Conservation (phyloP, 2,888 invertebrate genomes). For the Philopedon plagiatum region DNA sequence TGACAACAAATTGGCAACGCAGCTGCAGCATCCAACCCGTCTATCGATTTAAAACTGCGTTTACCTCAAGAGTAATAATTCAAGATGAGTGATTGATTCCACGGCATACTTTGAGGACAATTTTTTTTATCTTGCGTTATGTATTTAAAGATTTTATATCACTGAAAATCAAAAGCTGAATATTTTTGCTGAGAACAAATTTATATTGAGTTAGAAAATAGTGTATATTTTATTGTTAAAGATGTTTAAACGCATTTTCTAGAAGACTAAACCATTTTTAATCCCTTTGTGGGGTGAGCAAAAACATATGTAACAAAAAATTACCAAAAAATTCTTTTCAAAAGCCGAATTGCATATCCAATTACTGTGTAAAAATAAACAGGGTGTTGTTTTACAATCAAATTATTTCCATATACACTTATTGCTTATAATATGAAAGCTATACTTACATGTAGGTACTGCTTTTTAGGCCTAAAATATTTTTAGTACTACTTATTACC, state of each 20-base stretch:
- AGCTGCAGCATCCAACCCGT: too few species aligned
- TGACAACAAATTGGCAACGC: too few species aligned
- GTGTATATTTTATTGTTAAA: neutral
- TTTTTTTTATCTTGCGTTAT: too few species aligned
- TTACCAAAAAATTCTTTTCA: neutral
- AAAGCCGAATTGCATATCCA: slow-evolving; percentile 35
- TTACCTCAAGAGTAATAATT: too few species aligned
- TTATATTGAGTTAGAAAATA: neutral
- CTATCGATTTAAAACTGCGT: too few species aligned
- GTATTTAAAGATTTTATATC: neutral
- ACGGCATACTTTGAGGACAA: too few species aligned
- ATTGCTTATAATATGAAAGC: slow-evolving; percentile 9
- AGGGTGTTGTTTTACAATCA: slow-evolving; percentile 50
- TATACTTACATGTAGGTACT: slow-evolving; percentile 23
- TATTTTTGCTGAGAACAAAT: neutral
- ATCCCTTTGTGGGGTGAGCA: too few species aligned
- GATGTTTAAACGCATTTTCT: too few species aligned
- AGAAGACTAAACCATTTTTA: too few species aligned
- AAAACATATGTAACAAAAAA: neutral
- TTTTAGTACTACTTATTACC: slow-evolving; percentile 23
- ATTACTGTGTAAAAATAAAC: slow-evolving; percentile 30
- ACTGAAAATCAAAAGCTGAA: neutral
- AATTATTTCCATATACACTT: slow-evolving; percentile 18
- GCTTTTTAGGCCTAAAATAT: slow-evolving; percentile 23
- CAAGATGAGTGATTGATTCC: too few species aligned